These are phyloP conservation scores for Chrysocyon brachyurus DNA, from an alignment of 2,797 vertebrate genomes.

Conservation along the genomic window DNA sequence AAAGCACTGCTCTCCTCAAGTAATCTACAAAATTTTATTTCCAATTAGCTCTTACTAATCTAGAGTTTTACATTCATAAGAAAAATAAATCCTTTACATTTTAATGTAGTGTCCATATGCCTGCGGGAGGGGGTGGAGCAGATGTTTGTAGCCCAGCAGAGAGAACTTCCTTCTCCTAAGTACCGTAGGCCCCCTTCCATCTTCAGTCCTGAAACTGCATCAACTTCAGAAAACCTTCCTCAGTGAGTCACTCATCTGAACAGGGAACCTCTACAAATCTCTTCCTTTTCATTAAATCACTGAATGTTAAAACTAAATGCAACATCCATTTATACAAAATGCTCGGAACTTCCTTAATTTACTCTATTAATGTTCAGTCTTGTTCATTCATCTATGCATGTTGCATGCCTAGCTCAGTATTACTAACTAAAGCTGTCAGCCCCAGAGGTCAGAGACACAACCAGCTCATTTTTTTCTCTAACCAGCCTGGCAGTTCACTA, in stretches of 20 bases:
- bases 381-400: background rate
- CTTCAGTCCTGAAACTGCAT: background rate
- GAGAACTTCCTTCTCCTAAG: background rate
- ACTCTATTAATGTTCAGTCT: background rate
- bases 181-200: background rate
- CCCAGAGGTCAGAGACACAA: background rate
- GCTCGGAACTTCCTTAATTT: background rate
- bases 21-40: background rate
- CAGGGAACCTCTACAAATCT: background rate
- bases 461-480: background rate
- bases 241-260: background rate
- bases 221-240: slow-evolving; percentile 32
- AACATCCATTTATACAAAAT: background rate
- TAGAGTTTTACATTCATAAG: background rate
- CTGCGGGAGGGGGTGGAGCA: accelerated
- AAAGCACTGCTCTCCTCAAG: background rate
- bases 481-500: background rate
- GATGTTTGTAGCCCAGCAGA: background rate
- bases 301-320: slow-evolving; percentile 6
- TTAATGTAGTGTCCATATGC: background rate
- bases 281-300: background rate
- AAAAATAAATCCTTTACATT: slow-evolving; percentile 4
- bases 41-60: background rate
- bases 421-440: slow-evolving; percentile 2
- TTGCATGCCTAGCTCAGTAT: background rate